Percentiles rank a stretch among this genome's conserved stretches.
Conservation (phyloP, 2,113 vertebrate genomes). For the Carassius auratus region DNA sequence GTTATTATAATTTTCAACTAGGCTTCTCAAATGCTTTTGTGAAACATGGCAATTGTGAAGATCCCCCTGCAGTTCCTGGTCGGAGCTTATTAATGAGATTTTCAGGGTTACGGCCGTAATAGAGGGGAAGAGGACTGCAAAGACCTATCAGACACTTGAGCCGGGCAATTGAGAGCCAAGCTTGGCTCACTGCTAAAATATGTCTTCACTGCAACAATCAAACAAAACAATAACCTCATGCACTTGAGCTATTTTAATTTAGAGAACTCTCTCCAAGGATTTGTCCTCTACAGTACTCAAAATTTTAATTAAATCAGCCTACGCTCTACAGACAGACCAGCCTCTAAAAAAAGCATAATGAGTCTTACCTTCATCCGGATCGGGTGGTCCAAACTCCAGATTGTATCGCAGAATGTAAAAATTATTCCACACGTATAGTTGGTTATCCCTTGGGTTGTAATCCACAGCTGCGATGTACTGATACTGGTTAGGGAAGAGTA, state of each 20-base stretch:
- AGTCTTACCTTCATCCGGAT: conserved; percentile 91
- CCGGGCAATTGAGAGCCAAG: conserved; percentile 55
- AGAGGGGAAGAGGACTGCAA: conserved; percentile 61
- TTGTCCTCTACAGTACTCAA: conserved; percentile 53
- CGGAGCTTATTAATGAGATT: conserved; percentile 18
- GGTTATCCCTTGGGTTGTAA: conserved; percentile 98
- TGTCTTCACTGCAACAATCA: conserved; percentile 46
- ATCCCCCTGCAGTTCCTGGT: conserved; percentile 19
- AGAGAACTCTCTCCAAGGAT: conserved; percentile 62
- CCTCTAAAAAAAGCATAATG: neutral
- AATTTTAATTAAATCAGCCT: conserved; percentile 66
- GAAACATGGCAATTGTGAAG: neutral
- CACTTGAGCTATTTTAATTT: conserved; percentile 69
- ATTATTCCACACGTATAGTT: conserved; percentile 99
- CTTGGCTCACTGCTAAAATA: conserved; percentile 63
- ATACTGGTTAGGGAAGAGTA: conserved; percentile 96
- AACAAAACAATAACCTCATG: conserved; percentile 51
- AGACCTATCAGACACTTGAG: conserved; percentile 65
- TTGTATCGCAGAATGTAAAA: conserved; percentile 95
- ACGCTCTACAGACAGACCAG: conserved; percentile 33
- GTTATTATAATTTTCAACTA: neutral
- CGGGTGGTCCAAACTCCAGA: conserved; percentile 92
- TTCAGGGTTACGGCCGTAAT: conserved; percentile 63
- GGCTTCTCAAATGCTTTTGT: neutral
- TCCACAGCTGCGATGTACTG: conserved; percentile 98